Base-by-base conservation (phyloP, 2,797 vertebrate genomes). In the Botia almorhae region DNA sequence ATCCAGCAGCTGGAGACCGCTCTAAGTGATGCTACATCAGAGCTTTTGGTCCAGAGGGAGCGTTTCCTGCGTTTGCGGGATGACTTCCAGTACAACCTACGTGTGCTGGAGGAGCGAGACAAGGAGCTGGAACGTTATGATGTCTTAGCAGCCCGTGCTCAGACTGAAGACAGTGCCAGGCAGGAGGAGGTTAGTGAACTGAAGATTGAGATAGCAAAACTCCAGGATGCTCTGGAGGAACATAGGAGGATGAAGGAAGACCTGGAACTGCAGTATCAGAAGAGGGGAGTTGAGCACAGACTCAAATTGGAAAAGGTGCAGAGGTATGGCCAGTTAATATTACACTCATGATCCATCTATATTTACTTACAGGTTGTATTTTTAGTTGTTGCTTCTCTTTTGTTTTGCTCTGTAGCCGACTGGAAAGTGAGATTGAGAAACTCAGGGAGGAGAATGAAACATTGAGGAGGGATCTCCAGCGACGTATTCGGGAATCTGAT, bases 71-170 rank as follows among this genome's bases (percentile, higher is more conserved):
- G 84, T 16, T 86, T 97, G 50, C 93, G 86, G 83, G 92, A 95
- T 68, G 95, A 95, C 83, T 97, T 96, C 51, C 83, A 91, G 29
- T 94, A 93, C 84, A 96, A 97, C 86, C 86, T 96, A 76, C 82
- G 74, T 56, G 86, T 95, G 76, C 85, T 96, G 81, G 93, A 93
- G 71, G 94, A 96, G 83, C 89, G 94, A 70, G 95, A 96, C 81
- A 78, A n/a, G 21, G 95, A 96, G 82, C 88, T 97, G 78, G 87
- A 94, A 81, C 87, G 6, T 61, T 95, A 92, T 1, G 94, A 95
- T 1, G 69, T 85, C 0, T 82, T 90, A 8, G 87, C 91, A 0
- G 77, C 87, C 65, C 90, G 60, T 29, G 73, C 93, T 81, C 88
- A 90, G 56, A 81, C 60, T 1, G 79, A 74, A 48, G 91, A 95